phyloP scores from a whole-genome alignment of 2,888 invertebrate genomes.

The Synanthedon andrenaeformis region DNA sequence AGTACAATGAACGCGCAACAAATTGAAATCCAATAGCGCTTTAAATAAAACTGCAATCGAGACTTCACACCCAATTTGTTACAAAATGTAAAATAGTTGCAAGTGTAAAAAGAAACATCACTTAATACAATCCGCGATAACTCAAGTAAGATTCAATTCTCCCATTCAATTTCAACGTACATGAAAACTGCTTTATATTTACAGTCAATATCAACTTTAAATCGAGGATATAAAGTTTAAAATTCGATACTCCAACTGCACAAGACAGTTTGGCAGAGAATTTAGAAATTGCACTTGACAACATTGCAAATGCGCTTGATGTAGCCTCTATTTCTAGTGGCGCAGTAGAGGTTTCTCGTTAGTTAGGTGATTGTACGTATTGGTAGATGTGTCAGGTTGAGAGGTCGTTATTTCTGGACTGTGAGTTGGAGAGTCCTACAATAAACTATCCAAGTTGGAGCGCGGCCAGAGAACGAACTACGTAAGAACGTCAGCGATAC shows the following conservation, averaged over 20 bases:
- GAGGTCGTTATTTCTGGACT: slow-evolving; percentile 38
- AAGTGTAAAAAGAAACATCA: slow-evolving; percentile 22
- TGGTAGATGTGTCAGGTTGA: slow-evolving; percentile 2
- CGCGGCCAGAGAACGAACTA: slow-evolving; percentile 15
- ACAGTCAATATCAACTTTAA: slow-evolving; percentile 8
- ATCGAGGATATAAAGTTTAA: background rate
- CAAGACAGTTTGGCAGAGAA: background rate
- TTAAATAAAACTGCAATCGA: background rate
- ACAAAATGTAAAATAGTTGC: slow-evolving; percentile 24
- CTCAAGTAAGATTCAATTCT: slow-evolving; percentile 27
- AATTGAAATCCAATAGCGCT: background rate
- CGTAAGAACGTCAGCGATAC: background rate
- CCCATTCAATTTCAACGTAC: slow-evolving; percentile 25
- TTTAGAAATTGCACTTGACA: slow-evolving; percentile 1
- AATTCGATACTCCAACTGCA: background rate
- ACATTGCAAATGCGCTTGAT: slow-evolving; percentile 6
- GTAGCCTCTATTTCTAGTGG: slow-evolving; percentile 1
- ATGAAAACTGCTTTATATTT: slow-evolving; percentile 1
- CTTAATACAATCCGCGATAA: slow-evolving; percentile 28
- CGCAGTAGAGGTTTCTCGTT: slow-evolving; percentile 3
- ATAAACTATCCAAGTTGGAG: slow-evolving; percentile 26
- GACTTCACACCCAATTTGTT: slow-evolving; percentile 27
- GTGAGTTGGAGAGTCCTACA: slow-evolving; percentile 29
- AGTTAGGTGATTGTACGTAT: background rate
- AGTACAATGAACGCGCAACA: background rate